phyloP scores from a whole-genome alignment of 2,797 vertebrate species.

The Sparidentex hasta region DNA sequence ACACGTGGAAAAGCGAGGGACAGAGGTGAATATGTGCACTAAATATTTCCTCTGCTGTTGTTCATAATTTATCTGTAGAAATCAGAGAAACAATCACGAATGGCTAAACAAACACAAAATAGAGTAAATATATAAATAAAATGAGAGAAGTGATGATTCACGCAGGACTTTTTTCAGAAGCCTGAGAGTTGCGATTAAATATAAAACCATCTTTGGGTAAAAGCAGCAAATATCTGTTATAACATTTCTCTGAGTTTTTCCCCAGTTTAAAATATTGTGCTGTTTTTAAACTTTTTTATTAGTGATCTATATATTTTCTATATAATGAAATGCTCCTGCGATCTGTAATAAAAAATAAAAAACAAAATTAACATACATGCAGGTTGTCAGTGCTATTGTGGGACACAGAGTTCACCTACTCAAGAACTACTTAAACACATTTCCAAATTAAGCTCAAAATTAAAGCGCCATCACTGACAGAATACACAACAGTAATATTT shows the following conservation, averaged over 20 bases:
- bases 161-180: slow-evolving; percentile 41
- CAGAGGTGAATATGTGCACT: slow-evolving; percentile 7
- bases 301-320: slow-evolving; percentile 8
- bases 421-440: slow-evolving; percentile 6
- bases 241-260: too few species aligned
- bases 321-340: slow-evolving; percentile 8
- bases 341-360: not conserved
- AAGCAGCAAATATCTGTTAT: slow-evolving; percentile 32
- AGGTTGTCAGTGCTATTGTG: slow-evolving; percentile 17
- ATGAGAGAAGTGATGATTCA: slow-evolving; percentile 27
- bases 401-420: slow-evolving; percentile 18
- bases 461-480: not conserved
- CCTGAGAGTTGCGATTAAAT: slow-evolving; percentile 34
- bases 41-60: slow-evolving; percentile 38
- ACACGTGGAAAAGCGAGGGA: slow-evolving; percentile 48
- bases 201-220: slow-evolving; percentile 56
- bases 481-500: slow-evolving; percentile 19
- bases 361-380: not conserved
- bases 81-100: slow-evolving; percentile 37
- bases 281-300: slow-evolving; percentile 10
- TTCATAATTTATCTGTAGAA: slow-evolving; percentile 50
- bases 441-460: not conserved
- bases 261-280: not conserved
- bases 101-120: slow-evolving; percentile 40
- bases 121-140: slow-evolving; percentile 65